A percentile compares a stretch with the other conserved stretches of the same genome.
Evolutionary conservation across 2,113 vertebrate genomes (phyloP).

Genomic region (Typhlomys cinereus): DNA sequence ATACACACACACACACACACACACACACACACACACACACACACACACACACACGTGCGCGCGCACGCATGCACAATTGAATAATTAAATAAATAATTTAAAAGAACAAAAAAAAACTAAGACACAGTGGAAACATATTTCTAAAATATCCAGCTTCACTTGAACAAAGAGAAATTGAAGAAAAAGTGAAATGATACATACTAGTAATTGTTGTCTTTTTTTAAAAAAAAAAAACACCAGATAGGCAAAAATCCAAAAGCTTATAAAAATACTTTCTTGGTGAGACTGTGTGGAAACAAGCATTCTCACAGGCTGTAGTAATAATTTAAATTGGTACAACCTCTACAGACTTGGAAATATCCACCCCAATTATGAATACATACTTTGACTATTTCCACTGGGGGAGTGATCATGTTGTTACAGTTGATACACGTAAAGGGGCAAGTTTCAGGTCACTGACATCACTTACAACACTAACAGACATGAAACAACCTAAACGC

Average conservation of each 20-base stretch:
- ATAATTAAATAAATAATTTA: too few species aligned
- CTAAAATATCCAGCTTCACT: background rate
- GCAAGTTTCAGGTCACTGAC: background rate
- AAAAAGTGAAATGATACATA: constrained; percentile 2
- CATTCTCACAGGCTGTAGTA: background rate
- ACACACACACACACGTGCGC: too few species aligned
- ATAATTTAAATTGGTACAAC: background rate
- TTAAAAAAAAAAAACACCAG: background rate
- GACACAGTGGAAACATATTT: too few species aligned
- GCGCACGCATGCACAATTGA: too few species aligned
- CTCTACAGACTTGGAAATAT: background rate
- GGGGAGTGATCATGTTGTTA: background rate
- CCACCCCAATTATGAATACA: background rate
- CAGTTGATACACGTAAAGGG: background rate
- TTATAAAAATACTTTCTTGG: background rate
- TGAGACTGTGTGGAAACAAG: background rate
- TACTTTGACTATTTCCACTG: background rate
- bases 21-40: too few species aligned
- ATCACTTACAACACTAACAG: background rate
- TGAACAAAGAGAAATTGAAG: constrained; percentile 28
- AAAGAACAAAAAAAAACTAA: background rate
- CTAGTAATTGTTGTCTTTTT: background rate
- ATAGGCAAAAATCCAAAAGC: background rate
- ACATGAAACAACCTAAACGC: constrained; percentile 17
- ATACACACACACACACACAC: too few species aligned